Evolutionary conservation across 2,797 vertebrate species (phyloP).

Genomic region (Sebastes iracundus): DNA sequence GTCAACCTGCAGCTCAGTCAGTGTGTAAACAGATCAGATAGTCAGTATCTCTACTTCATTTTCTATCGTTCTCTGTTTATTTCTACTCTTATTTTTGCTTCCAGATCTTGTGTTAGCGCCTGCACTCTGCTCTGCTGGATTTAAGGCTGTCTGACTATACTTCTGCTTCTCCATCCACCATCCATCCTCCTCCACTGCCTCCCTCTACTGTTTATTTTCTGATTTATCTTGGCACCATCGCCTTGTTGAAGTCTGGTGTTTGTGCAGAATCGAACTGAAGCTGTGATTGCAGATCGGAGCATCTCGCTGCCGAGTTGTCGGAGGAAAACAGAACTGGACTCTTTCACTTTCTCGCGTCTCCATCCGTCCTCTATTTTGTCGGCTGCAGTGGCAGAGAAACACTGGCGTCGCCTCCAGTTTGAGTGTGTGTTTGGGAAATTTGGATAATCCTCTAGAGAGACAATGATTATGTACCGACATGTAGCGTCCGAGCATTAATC

Average conservation of each 20-base stretch:
- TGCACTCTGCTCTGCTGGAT: constrained; percentile 10
- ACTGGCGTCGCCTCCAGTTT: neutral
- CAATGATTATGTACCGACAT: constrained; percentile 9
- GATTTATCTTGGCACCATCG: neutral
- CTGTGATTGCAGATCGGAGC: neutral
- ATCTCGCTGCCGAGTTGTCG: neutral
- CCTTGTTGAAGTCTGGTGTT: neutral
- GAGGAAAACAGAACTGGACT: neutral
- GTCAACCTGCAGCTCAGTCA: neutral
- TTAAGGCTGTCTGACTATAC: neutral
- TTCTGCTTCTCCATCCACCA: no score
- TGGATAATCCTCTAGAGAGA: constrained; percentile 44
- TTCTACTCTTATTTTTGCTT: neutral
- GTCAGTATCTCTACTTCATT: neutral
- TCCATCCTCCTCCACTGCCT: neutral
- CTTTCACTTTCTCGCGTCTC: neutral
- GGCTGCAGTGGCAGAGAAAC: neutral
- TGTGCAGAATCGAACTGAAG: neutral
- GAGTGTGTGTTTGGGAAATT: constrained; percentile 1
- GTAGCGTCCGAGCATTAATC: constrained; percentile 27
- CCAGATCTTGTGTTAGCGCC: neutral
- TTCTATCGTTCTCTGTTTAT: neutral
- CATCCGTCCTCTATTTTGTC: neutral
- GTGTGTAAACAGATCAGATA: neutral
- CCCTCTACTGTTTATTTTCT: neutral